Evolutionary conservation across 2,113 vertebrate genomes (phyloP).

Genomic region (Colaptes auratus): DNA sequence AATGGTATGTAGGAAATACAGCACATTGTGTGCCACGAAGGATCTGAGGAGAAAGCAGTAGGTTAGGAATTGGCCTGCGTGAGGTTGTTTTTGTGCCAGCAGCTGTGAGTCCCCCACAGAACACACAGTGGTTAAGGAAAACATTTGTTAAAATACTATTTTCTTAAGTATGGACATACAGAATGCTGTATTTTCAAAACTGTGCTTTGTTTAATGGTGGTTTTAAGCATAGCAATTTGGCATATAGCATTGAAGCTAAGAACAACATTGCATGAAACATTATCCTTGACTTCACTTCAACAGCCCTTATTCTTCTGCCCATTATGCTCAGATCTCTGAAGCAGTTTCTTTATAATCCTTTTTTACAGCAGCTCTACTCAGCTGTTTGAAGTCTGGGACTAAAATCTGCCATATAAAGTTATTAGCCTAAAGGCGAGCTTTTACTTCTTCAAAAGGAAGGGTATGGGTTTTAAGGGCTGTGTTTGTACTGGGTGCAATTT

Average conservation of each 20-base stretch:
- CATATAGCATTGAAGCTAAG: not conserved
- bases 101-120: not conserved
- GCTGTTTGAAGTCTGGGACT: slow-evolving; percentile 43
- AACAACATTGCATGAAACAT: not conserved
- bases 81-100: not conserved
- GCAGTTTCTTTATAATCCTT: slow-evolving; percentile 13
- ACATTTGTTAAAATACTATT: slow-evolving; percentile 19
- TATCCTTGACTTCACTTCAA: not conserved
- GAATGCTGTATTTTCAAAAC: not conserved
- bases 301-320: not conserved
- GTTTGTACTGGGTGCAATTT: not conserved
- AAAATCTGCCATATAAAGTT: not conserved
- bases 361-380: slow-evolving; percentile 11
- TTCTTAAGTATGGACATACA: not conserved
- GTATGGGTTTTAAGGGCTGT: not conserved
- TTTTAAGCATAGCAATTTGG: not conserved
- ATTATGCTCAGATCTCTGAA: not conserved
- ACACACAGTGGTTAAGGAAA: not conserved
- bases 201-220: not conserved
- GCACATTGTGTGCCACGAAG: not conserved
- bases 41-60: not conserved
- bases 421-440: not conserved
- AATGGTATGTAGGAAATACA: not conserved
- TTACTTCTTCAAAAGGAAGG: slow-evolving; percentile 19
- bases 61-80: not conserved